Percentiles rank a stretch among this genome's conserved stretches.
These are phyloP conservation scores for Phyllotreta cruciferae DNA, from an alignment of 2,888 invertebrate genomes.

Conservation along the genomic window DNA sequence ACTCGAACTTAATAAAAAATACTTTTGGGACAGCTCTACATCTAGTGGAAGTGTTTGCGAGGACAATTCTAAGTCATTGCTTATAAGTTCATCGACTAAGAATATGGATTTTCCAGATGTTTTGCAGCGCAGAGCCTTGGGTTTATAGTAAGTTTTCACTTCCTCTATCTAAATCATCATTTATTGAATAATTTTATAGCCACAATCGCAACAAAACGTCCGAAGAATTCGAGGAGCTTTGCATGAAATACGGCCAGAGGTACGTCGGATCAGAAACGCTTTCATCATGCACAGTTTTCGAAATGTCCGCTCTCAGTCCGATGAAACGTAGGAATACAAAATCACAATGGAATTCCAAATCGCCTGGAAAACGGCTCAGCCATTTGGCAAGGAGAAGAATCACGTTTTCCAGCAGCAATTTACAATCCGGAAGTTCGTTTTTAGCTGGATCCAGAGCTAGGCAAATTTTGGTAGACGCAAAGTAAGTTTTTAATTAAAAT, in stretches of 20 bases:
- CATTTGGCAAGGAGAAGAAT: slow-evolving; percentile 78
- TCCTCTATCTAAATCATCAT: slow-evolving; percentile 6
- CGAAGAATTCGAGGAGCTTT: slow-evolving; percentile 74
- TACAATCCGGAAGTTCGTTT: slow-evolving; percentile 62
- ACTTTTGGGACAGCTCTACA: slow-evolving; percentile 46
- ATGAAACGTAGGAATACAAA: slow-evolving; percentile 65
- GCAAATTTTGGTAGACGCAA: slow-evolving; percentile 71
- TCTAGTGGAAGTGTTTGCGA: slow-evolving; percentile 12
- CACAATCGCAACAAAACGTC: slow-evolving; percentile 74
- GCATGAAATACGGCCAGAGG: slow-evolving; percentile 71
- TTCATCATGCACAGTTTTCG: slow-evolving; percentile 69
- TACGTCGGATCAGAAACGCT: slow-evolving; percentile 80
- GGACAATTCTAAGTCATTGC: slow-evolving; percentile 45
- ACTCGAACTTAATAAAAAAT: slow-evolving; percentile 50
- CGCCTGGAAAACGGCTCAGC: slow-evolving; percentile 78
- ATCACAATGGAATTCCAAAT: slow-evolving; percentile 63
- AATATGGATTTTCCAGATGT: slow-evolving; percentile 68
- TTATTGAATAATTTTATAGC: slow-evolving; percentile 62
- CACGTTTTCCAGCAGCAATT: slow-evolving; percentile 76
- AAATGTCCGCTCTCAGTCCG: slow-evolving; percentile 68
- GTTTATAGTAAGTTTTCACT: slow-evolving; percentile 69
- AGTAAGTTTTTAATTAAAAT: slow-evolving; percentile 59
- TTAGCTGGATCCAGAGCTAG: slow-evolving; percentile 57
- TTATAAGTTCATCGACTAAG: slow-evolving; percentile 55
- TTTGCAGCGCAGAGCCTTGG: slow-evolving; percentile 70